Conservation (phyloP, 2,888 invertebrate species). For the Hydroisotoma schaefferi region DNA sequence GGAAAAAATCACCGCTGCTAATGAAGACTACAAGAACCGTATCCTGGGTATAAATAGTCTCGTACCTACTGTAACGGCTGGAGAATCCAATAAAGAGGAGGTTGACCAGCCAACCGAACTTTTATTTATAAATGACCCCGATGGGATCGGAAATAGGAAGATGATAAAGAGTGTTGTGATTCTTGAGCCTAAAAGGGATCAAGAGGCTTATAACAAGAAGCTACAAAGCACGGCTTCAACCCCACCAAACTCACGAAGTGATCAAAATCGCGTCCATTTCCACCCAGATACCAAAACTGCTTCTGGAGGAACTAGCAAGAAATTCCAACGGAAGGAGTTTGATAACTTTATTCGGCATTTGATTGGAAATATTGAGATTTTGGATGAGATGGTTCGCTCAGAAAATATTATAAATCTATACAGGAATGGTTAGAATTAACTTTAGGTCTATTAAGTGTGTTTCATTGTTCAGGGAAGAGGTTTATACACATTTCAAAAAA, state of each 20-base stretch:
- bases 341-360: constrained; percentile 30
- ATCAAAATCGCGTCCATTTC: too few species aligned
- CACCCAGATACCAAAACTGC: neutral
- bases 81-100: too few species aligned
- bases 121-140: neutral
- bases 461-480: constrained; percentile 22
- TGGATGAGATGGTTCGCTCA: constrained; percentile 26
- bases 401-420: too few species aligned
- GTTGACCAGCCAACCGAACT: neutral
- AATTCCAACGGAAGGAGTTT: constrained; percentile 26
- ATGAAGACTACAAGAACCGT: neutral
- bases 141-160: neutral
- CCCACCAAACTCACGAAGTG: too few species aligned
- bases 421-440: too few species aligned
- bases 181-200: neutral
- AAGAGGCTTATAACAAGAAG: too few species aligned
- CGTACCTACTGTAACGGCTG: too few species aligned
- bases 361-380: constrained; percentile 32
- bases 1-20: neutral
- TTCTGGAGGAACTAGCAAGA: constrained; percentile 8
- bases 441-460: neutral
- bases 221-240: too few species aligned
- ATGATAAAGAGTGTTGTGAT: neutral
- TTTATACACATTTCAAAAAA: constrained; percentile 19
- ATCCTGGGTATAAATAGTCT: too few species aligned